Conservation (phyloP, 2,113 vertebrate species). For the Excalfactoria chinensis region DNA sequence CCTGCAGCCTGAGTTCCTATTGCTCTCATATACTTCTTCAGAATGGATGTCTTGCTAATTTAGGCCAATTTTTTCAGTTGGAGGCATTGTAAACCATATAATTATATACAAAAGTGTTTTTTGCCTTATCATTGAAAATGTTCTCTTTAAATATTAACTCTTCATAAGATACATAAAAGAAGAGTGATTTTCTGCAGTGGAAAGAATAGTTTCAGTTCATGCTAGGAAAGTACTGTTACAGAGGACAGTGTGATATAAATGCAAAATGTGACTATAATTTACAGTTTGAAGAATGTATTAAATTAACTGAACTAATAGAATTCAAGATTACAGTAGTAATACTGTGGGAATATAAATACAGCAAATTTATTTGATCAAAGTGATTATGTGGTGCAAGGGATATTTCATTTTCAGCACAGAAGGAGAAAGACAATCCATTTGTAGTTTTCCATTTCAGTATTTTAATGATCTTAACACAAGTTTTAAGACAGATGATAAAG, state of each 20-base stretch:
- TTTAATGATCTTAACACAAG: slow-evolving; percentile 2
- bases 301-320: slow-evolving; percentile 10
- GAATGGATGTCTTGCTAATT: background rate
- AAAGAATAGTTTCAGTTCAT: background rate
- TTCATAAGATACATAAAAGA: background rate
- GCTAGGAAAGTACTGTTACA: background rate
- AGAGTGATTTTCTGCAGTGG: background rate
- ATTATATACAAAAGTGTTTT: background rate
- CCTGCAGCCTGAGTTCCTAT: background rate
- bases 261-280: background rate
- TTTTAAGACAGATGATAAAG: background rate
- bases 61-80: background rate
- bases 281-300: background rate
- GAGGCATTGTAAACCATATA: background rate
- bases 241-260: background rate
- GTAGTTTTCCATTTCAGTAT: background rate
- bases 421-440: background rate
- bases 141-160: background rate
- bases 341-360: background rate
- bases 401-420: slow-evolving; percentile 24
- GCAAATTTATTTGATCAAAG: slow-evolving; percentile 6
- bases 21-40: background rate
- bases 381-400: background rate
- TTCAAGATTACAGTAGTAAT: background rate
- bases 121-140: background rate